Evolutionary conservation across 1,140 invertebrate genomes (phyloP).

Genomic region (Drosophila paulistorum): DNA sequence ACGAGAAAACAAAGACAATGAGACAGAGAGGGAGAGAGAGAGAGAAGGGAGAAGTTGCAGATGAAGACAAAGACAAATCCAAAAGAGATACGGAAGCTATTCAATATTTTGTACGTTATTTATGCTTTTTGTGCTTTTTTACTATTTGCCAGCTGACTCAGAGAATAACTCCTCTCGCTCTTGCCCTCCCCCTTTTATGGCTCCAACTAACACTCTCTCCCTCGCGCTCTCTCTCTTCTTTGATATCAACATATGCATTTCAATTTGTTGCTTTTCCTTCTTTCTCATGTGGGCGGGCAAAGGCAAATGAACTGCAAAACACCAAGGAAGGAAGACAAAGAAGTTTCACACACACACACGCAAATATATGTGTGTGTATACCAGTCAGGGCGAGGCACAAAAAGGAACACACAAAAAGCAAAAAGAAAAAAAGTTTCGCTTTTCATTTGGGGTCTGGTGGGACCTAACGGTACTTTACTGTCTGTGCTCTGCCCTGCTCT

Average conservation of each 20-base stretch:
- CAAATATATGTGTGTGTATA: background rate
- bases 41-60: background rate
- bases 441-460: conserved; percentile 58
- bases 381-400: conserved; percentile 51
- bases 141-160: conserved; percentile 24
- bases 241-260: conserved; percentile 54
- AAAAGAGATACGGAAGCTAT: conserved; percentile 34
- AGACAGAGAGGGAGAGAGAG: background rate
- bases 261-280: conserved; percentile 23
- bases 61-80: background rate
- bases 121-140: background rate
- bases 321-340: conserved; percentile 52
- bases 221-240: conserved; percentile 17
- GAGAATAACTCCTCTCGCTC: conserved; percentile 5
- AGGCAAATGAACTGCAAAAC: conserved; percentile 62
- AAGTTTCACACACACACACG: conserved; percentile 20
- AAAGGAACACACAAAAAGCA: conserved; percentile 44
- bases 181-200: conserved; percentile 16
- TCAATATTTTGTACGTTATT: background rate
- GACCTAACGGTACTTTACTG: conserved; percentile 51
- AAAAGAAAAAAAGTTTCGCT: conserved; percentile 67
- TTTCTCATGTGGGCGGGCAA: conserved; percentile 14
- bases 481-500: conserved; percentile 28
- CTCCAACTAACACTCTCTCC: background rate
- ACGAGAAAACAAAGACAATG: conserved; percentile 29